Evolutionary conservation across 1,140 invertebrate species (phyloP).

Genomic region (Pentalonia nigronervosa): DNA sequence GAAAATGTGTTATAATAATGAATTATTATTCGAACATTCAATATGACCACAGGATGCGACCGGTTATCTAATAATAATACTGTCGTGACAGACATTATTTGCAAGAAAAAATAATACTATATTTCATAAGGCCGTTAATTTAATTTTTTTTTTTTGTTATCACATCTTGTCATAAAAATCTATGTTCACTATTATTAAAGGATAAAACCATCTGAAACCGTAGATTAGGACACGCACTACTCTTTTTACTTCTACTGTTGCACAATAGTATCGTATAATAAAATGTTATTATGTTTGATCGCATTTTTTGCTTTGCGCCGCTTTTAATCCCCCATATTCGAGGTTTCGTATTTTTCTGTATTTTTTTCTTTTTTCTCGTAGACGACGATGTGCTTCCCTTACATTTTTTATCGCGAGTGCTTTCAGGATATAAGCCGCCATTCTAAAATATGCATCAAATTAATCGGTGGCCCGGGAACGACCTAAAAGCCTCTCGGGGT

Average conservation of each 20-base stretch:
- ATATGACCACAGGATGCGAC: neutral
- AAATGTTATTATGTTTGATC: conserved; percentile 8
- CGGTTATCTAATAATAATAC: neutral
- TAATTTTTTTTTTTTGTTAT: neutral
- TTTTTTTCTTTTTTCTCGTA: neutral
- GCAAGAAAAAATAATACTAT: neutral
- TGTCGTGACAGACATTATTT: neutral
- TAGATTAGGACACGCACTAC: neutral
- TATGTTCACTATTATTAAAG: neutral
- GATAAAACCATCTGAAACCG: neutral
- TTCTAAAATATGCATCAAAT: conserved; percentile 57
- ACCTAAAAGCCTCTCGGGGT: conserved; percentile 56
- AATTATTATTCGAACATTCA: neutral
- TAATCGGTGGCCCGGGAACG: conserved; percentile 56
- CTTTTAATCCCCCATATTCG: conserved; percentile 20
- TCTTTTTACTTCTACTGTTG: neutral
- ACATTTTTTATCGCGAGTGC: conserved; percentile 46
- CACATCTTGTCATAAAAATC: neutral
- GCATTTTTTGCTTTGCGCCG: conserved; percentile 26
- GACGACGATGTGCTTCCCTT: conserved; percentile 17
- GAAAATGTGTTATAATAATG: neutral
- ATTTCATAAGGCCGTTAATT: neutral
- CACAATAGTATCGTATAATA: neutral
- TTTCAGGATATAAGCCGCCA: conserved; percentile 34
- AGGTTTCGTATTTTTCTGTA: neutral